phyloP scores from a whole-genome alignment of 2,113 vertebrate genomes.

The Ellobius talpinus region DNA sequence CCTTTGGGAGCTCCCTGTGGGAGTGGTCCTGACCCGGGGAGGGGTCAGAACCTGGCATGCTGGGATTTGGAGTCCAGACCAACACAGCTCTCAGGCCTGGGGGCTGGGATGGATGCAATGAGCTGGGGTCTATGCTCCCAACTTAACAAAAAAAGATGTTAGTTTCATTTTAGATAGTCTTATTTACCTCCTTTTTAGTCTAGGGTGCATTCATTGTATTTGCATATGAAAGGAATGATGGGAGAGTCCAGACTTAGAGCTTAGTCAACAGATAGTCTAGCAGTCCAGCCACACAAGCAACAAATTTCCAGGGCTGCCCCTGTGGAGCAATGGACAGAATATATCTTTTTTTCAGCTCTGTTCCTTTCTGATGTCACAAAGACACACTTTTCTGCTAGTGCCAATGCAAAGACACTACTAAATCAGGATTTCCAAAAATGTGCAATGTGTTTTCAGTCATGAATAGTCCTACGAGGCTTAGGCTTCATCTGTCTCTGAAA shows the following conservation, averaged over 20 bases:
- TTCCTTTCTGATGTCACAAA: background rate
- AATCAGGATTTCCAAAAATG: background rate
- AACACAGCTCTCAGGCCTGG: no score
- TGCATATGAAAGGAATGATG: background rate
- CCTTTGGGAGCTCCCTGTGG: no score
- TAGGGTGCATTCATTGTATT: background rate
- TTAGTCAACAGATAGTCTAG: background rate
- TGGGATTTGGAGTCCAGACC: no score
- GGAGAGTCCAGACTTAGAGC: background rate
- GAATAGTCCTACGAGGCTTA: background rate
- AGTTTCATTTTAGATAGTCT: background rate
- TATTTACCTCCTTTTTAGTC: constrained; percentile 38
- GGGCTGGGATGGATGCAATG: no score
- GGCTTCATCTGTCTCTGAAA: background rate
- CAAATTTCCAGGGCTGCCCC: background rate
- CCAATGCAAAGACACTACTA: background rate
- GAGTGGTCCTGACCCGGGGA: no score
- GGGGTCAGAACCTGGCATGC: no score
- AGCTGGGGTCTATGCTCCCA: no score
- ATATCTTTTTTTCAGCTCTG: background rate
- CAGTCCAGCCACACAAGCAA: background rate
- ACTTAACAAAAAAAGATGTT: background rate
- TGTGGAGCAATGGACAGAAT: background rate
- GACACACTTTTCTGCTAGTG: background rate
- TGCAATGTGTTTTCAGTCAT: background rate